These are phyloP conservation scores for Deilephila porcellus DNA, from an alignment of 2,888 invertebrate genomes.

Conservation along the genomic window DNA sequence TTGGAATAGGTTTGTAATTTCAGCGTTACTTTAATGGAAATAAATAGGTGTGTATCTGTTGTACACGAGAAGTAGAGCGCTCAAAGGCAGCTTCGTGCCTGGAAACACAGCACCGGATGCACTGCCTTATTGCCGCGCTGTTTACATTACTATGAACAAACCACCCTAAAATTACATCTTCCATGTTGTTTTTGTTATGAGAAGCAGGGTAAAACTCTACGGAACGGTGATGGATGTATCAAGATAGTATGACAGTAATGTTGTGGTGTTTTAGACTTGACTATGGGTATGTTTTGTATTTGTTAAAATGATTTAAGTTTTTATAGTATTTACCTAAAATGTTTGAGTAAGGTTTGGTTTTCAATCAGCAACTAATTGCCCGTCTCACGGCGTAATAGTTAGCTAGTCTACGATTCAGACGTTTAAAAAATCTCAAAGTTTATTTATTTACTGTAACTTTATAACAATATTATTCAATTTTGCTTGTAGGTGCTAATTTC, in stretches of 20 bases:
- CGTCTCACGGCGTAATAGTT: too few relatives aligned
- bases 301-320: too few relatives aligned
- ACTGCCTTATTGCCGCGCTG: constrained; percentile 9
- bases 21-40: neutral
- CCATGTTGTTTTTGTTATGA: constrained; percentile 28
- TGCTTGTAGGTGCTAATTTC: too few relatives aligned
- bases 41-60: neutral
- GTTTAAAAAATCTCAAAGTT: too few relatives aligned
- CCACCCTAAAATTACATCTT: constrained; percentile 17
- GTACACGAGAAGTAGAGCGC: neutral
- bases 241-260: neutral
- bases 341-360: too few relatives aligned
- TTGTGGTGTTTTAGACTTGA: neutral
- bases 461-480: too few relatives aligned
- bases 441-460: too few relatives aligned
- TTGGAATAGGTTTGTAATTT: neutral
- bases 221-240: neutral
- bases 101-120: constrained; percentile 24
- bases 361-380: too few relatives aligned
- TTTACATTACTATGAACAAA: constrained; percentile 37
- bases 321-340: too few relatives aligned
- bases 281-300: neutral
- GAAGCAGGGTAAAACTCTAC: neutral
- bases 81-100: neutral
- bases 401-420: too few relatives aligned